phyloP scores from a whole-genome alignment of 2,797 vertebrate species.

The Phoebastria nigripes region DNA sequence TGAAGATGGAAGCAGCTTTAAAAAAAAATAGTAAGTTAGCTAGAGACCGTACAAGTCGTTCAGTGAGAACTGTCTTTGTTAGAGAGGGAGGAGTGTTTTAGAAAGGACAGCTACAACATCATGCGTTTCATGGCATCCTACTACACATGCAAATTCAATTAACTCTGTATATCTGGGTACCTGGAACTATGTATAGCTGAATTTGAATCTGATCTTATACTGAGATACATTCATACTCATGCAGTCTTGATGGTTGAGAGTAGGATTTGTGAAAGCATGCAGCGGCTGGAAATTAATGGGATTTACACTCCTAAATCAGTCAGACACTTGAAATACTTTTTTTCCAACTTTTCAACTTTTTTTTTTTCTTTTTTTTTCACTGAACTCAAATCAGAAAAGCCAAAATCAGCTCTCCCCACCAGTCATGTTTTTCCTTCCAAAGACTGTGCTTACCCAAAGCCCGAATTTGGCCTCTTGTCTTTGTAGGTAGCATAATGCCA shows the following conservation, averaged over 20 bases:
- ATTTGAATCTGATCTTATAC: background rate
- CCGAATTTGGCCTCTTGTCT: background rate
- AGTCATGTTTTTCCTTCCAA: background rate
- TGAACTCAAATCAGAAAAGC: background rate
- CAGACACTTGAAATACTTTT: background rate
- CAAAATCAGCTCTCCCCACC: background rate
- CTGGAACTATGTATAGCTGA: accelerated
- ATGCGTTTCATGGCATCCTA: background rate
- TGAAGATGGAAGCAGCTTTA: background rate
- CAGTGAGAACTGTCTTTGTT: background rate
- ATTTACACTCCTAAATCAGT: background rate
- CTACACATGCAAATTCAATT: background rate
- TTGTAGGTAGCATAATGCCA: background rate
- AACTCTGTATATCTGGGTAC: background rate
- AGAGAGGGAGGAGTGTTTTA: background rate
- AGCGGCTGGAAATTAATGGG: background rate
- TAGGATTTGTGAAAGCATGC: background rate
- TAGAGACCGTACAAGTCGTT: accelerated
- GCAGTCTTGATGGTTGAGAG: background rate
- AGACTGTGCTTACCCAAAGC: background rate
- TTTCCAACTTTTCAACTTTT: accelerated
- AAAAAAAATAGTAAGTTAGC: background rate
- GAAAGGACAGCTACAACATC: background rate
- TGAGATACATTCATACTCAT: background rate
- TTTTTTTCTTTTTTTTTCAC: background rate